A percentile compares a stretch with the other conserved stretches of the same genome.
These are phyloP conservation scores for Polyommatus iphigenia DNA, from an alignment of 2,888 invertebrate species.

Conservation along the genomic window DNA sequence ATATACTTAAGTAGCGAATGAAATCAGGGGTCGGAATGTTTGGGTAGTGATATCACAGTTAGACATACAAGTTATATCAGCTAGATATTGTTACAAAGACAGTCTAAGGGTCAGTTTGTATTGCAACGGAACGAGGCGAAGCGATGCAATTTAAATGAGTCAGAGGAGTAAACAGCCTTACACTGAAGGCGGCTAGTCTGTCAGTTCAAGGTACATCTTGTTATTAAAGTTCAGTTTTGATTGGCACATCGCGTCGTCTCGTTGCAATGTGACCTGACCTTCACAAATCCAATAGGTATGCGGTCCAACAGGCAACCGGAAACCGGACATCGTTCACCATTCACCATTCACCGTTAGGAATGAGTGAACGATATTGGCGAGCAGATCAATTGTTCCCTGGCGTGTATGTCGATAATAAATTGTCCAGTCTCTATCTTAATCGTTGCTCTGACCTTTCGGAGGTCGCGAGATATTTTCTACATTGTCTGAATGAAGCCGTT, in stretches of 20 bases:
- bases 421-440: neutral
- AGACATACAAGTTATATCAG: too few relatives aligned
- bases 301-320: neutral
- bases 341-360: neutral
- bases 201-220: too few relatives aligned
- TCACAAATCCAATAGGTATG: neutral
- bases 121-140: too few relatives aligned
- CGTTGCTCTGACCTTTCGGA: neutral
- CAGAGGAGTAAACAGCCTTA: too few relatives aligned
- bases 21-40: too few relatives aligned
- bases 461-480: neutral
- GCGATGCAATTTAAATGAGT: too few relatives aligned
- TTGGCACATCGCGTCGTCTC: neutral
- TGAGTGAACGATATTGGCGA: constrained; percentile 7
- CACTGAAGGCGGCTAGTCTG: too few relatives aligned
- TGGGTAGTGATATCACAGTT: too few relatives aligned
- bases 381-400: constrained; percentile 13
- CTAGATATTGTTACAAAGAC: too few relatives aligned
- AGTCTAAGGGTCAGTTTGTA: too few relatives aligned
- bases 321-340: constrained; percentile 3
- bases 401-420: constrained; percentile 1
- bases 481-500: neutral
- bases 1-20: too few relatives aligned
- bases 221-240: neutral
- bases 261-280: neutral